Conservation (phyloP, 2,113 vertebrate species). For the Brachyhypopomus gauderio region DNA sequence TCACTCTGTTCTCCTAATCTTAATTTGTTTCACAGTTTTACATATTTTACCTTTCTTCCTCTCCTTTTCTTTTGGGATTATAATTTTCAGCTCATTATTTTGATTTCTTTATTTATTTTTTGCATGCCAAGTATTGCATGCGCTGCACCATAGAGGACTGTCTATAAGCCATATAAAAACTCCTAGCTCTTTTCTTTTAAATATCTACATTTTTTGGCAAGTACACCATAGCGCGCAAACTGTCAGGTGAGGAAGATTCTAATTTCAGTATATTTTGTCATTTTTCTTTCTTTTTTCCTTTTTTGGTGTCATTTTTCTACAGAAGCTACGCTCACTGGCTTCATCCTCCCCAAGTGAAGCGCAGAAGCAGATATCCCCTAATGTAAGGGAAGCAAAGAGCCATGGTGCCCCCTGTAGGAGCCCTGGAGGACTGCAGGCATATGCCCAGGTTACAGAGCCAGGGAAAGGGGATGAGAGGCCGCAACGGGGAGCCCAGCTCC, state of each 20-base stretch:
- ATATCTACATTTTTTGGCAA: slow-evolving; percentile 78
- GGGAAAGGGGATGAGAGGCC: slow-evolving; percentile 70
- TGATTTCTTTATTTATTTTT: slow-evolving; percentile 74
- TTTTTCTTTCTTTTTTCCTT: slow-evolving; percentile 58
- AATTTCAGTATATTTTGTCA: slow-evolving; percentile 71
- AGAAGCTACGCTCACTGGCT: slow-evolving; percentile 81
- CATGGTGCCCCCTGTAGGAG: slow-evolving; percentile 64
- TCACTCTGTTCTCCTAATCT: slow-evolving; percentile 69
- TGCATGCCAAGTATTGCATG: slow-evolving; percentile 99
- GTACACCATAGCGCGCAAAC: slow-evolving; percentile 72
- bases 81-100: slow-evolving; percentile 80
- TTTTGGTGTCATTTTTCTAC: slow-evolving; percentile 72
- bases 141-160: slow-evolving; percentile 97
- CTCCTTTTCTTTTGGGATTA: slow-evolving; percentile 73
- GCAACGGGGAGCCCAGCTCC: slow-evolving; percentile 67
- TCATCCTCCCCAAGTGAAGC: slow-evolving; percentile 72
- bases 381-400: slow-evolving; percentile 67
- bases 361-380: slow-evolving; percentile 73
- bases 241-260: slow-evolving; percentile 63
- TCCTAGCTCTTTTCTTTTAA: slow-evolving; percentile 78
- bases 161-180: slow-evolving; percentile 80
- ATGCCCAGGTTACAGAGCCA: slow-evolving; percentile 68
- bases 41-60: slow-evolving; percentile 68
- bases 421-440: slow-evolving; percentile 62
- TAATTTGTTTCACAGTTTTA: slow-evolving; percentile 70